Base-by-base conservation (phyloP, 2,797 vertebrate genomes). In the Cichlasoma orientale region DNA sequence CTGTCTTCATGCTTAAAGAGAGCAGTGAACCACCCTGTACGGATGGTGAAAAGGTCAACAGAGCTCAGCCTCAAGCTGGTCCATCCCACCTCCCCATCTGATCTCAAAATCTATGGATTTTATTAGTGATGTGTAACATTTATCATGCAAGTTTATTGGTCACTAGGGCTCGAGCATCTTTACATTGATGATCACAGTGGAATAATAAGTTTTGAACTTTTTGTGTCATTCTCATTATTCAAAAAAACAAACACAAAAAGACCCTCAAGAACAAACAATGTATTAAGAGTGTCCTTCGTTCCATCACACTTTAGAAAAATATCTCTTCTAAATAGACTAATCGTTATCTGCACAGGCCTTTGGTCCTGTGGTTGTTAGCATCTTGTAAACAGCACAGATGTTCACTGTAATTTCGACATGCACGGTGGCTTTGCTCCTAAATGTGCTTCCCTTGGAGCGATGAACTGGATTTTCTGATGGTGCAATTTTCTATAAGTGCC, bases 311-410 rank as follows among this genome's bases (percentile, higher is more conserved):
- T 66, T 27, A 66, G 23, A 47, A 66, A 27, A 27, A 47, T 27
- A 47, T 47, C 25, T 27, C 14, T 47, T 23, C 61, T 47, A 5
- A 3, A 47, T 6, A 47, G 38, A 66, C 61, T 47, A 12, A 66
- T 47, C 2, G 0, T 18, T 5, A 7, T 66, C 44, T 72, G 69
- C 72, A 33, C 54, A 55, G 3, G 33, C 52, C 23, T 36, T 75
- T 50, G 50, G 41, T 72, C 27, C 33, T 54, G 58, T 55, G n/a
- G 41, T 27, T 80, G 54, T 31, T 68, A 31, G 53, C 56, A 50
- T 59, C 50, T 79, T 57, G 12, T 79, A 74, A 84, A 75, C 27
- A 38, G 38, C 58, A 54, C 80, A 82, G 82, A 78, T 80, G 78
- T 73, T 84, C 72, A n/a, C 9, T 70, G 57, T 81, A 55, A 77